Evolutionary conservation across 2,888 invertebrate genomes (phyloP), one percentile per base, ranked within the genome.

Genomic region (Agrotis exclamationis): DNA sequence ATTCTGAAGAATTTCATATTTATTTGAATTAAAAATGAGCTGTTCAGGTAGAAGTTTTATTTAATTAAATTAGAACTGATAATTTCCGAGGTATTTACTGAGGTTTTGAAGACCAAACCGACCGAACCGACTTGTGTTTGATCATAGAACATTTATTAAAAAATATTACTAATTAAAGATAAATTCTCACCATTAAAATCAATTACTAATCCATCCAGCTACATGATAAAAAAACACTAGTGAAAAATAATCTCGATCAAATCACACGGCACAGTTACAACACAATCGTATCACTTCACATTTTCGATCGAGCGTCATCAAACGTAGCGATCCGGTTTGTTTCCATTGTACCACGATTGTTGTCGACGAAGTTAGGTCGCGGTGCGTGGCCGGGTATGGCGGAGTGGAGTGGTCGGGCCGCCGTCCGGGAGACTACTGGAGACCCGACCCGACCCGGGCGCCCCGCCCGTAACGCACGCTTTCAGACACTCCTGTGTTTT

Each of bases 351-450:
- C 63, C 39, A 59, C 84, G 85, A 84, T 82, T 87, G 86, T 89
- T 82, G 72, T 60, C 73, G 78, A 86, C 74, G 87, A 90, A 90
- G 88, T 85, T 86, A 85, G 84, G 79, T 82, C 86, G 85, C 85
- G 85, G 58, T 69, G 80, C 59, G 68, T 47, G 79, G 67, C 68
- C 69, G 67, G 78, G 58, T 14, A 48, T 59, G 58, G 64, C 75
- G 60, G 74, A 60, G 84, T 69, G 79, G 83, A 82, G 85, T 79
- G 79, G 67, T 79, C 86, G 72, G 83, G 83, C 58, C 87, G 88
- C 83, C 79, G 86, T 89, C 92, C 91, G 91, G 92, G 90, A 84
- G 87, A 86, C 85, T 84, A 92, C 92, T 92, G 92, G 74, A 66
- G 68, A 18, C 24, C 24, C 82, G 80, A 62, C 70, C 74, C 87